A percentile compares a stretch with the other conserved stretches of the same genome.
phyloP scores from a whole-genome alignment of 1,140 invertebrate species.

The Paraescarpia echinospica region DNA sequence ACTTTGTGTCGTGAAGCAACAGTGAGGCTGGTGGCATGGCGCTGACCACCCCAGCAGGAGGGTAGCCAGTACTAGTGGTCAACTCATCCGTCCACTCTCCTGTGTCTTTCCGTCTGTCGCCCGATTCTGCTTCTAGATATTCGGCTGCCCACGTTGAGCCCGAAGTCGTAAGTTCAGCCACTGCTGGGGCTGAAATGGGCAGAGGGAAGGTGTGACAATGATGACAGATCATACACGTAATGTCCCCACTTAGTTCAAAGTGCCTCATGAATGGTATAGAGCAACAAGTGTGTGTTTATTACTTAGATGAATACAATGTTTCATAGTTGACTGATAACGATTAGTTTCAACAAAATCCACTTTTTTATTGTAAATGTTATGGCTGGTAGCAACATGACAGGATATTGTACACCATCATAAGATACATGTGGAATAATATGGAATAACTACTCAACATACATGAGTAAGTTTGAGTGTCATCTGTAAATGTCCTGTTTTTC shows the following conservation, averaged over 20 bases:
- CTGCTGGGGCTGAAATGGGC: conserved; percentile 58
- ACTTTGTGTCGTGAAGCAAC: conserved; percentile 51
- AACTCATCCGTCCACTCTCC: conserved; percentile 54
- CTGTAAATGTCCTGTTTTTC: too few species aligned
- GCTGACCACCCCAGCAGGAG: conserved; percentile 11
- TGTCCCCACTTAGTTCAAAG: too few species aligned
- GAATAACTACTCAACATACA: too few species aligned
- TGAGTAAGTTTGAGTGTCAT: too few species aligned
- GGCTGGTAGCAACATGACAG: conserved; percentile 21
- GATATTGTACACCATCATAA: not conserved
- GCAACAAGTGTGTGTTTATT: not conserved
- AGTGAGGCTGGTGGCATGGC: not conserved
- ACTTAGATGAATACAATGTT: not conserved
- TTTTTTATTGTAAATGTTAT: conserved; percentile 28
- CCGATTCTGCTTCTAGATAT: conserved; percentile 20
- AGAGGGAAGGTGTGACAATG: not conserved
- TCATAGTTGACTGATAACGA: not conserved
- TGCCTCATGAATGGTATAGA: too few species aligned
- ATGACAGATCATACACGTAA: too few species aligned
- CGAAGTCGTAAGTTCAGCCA: conserved; percentile 59
- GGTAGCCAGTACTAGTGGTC: conserved; percentile 34
- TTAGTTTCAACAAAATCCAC: not conserved
- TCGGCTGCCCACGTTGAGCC: conserved; percentile 29
- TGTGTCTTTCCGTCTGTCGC: conserved; percentile 26
- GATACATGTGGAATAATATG: not conserved